A percentile compares a stretch with the other conserved stretches of the same genome.
Evolutionary conservation across 2,113 vertebrate species (phyloP).

Genomic region (Anhinga rufa): DNA sequence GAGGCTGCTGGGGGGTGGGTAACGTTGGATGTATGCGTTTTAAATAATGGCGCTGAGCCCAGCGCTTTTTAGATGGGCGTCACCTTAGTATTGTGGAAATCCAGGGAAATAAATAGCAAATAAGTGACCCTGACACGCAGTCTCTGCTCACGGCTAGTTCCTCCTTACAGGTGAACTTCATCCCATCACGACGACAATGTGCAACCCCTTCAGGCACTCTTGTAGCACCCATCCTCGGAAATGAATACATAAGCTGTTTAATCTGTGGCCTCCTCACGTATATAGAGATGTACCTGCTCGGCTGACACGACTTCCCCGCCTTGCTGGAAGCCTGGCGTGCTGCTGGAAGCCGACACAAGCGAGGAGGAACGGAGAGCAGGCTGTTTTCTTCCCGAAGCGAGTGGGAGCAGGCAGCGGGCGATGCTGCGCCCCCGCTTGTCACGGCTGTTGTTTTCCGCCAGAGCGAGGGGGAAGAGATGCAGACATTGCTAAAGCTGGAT

Average conservation of each 20-base stretch:
- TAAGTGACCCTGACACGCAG: not conserved
- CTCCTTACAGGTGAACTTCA: not conserved
- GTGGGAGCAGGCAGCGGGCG: conserved; percentile 4
- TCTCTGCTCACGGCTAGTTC: not conserved
- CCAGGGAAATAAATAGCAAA: not conserved
- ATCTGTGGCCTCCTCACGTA: not conserved
- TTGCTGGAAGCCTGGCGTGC: not conserved
- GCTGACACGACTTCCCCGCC: not conserved
- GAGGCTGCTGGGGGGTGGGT: not conserved
- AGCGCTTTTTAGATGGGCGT: not conserved
- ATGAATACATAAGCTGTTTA: not conserved
- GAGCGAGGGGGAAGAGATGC: not conserved
- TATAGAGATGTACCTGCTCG: not conserved
- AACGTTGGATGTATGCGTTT: not conserved
- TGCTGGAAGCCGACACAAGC: not conserved
- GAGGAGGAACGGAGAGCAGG: not conserved
- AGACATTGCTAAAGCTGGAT: not conserved
- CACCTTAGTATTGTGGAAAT: not conserved
- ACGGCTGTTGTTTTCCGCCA: not conserved
- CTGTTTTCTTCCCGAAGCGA: not conserved
- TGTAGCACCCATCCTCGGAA: not conserved
- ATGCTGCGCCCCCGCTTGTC: not conserved
- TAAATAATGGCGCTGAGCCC: not conserved
- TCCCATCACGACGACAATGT: not conserved
- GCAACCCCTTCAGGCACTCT: not conserved